A percentile compares a stretch with the other conserved stretches of the same genome.
phyloP scores from a whole-genome alignment of 1,140 invertebrate genomes.

The Drosophila triauraria region DNA sequence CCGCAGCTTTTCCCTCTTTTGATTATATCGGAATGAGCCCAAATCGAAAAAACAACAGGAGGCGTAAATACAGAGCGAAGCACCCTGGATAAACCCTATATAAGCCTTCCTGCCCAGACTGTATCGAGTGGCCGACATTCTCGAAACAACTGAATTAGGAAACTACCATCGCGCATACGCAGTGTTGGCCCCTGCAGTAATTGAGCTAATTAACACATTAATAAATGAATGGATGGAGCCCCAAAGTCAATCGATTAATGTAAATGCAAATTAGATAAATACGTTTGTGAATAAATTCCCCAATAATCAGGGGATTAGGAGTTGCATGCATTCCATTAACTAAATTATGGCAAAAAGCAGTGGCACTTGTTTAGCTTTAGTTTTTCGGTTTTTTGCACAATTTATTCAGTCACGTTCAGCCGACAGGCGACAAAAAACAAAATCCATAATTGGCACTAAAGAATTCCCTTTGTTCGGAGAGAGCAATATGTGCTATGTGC shows the following conservation, averaged over 20 bases:
- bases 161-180: conserved; percentile 30
- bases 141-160: conserved; percentile 16
- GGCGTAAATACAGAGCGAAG: not conserved
- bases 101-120: not conserved
- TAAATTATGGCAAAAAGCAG: conserved; percentile 25
- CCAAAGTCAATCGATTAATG: conserved; percentile 48
- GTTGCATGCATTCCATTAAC: conserved; percentile 16
- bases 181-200: conserved; percentile 17
- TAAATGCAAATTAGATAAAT: conserved; percentile 45
- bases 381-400: not conserved
- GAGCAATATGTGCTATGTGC: conserved; percentile 34
- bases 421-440: conserved; percentile 6
- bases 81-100: not conserved
- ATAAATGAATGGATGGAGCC: conserved; percentile 29
- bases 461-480: conserved; percentile 25
- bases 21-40: conserved; percentile 26
- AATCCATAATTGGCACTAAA: conserved; percentile 38
- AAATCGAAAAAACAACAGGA: conserved; percentile 20
- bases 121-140: conserved; percentile 4
- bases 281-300: conserved; percentile 34
- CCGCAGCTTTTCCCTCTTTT: not conserved
- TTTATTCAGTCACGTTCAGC: conserved; percentile 29
- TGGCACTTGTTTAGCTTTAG: not conserved
- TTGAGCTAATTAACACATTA: conserved; percentile 40
- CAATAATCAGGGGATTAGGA: conserved; percentile 28